Percentiles rank a stretch among this genome's conserved stretches.
Conservation (phyloP, 2,797 vertebrate species). For the Sebastes cheni region DNA sequence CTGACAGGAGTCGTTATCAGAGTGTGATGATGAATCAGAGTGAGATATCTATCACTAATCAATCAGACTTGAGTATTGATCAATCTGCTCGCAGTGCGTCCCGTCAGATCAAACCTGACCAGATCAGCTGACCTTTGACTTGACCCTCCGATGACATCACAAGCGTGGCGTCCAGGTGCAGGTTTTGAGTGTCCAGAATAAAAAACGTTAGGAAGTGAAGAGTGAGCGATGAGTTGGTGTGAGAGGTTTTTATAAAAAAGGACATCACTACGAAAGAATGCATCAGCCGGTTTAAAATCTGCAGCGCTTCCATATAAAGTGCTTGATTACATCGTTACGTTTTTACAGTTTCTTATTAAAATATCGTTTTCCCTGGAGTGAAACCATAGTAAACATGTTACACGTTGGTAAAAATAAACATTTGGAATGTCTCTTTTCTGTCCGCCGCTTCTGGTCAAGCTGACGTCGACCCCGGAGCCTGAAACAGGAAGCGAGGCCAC, state of each 20-base stretch:
- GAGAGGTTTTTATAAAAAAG: conserved; percentile 73
- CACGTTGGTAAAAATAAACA: conserved; percentile 88
- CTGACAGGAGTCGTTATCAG: background rate
- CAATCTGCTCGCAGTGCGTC: background rate
- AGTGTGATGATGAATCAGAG: background rate
- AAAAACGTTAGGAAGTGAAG: conserved; percentile 46
- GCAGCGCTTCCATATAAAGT: conserved; percentile 87
- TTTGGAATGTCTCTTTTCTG: conserved; percentile 95
- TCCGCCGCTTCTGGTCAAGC: conserved; percentile 93
- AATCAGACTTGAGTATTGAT: background rate
- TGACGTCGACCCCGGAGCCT: conserved; percentile 97
- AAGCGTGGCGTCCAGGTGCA: conserved; percentile 19
- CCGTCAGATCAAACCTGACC: background rate
- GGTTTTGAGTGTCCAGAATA: conserved; percentile 1
- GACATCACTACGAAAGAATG: conserved; percentile 86
- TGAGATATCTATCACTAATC: background rate
- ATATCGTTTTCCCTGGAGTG: conserved; percentile 88
- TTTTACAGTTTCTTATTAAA: conserved; percentile 87
- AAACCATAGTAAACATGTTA: conserved; percentile 90
- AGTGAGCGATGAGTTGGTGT: conserved; percentile 45
- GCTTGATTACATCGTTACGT: conserved; percentile 85
- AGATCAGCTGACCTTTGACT: background rate
- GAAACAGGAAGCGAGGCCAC: conserved; percentile 64
- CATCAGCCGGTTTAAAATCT: conserved; percentile 85
- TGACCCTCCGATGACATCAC: conserved; percentile 34